Conservation (phyloP, 1,140 invertebrate genomes). For the Globodera rostochiensis region DNA sequence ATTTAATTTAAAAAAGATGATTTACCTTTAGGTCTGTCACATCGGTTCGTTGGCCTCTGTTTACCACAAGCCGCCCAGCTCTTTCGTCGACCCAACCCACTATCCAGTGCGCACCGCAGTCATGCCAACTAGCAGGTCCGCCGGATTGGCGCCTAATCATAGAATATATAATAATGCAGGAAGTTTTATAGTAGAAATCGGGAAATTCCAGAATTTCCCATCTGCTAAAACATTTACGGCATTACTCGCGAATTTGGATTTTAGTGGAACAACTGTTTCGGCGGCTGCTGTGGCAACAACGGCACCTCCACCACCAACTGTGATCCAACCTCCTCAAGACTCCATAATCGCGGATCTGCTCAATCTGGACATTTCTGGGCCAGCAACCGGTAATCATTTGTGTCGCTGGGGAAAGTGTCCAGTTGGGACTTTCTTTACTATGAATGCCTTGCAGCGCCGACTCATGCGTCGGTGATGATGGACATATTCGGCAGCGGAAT, state of each 20-base stretch:
- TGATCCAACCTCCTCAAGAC: constrained; percentile 84
- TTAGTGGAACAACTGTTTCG: constrained; percentile 9
- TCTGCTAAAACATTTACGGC: too few relatives aligned
- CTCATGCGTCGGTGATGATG: background rate
- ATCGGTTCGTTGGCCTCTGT: constrained; percentile 97
- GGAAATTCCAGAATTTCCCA: too few relatives aligned
- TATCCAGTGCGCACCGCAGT: constrained; percentile 66
- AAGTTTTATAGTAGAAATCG: too few relatives aligned
- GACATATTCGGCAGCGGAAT: constrained; percentile 14
- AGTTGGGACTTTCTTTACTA: background rate
- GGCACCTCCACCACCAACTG: constrained; percentile 70
- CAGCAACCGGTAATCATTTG: constrained; percentile 68
- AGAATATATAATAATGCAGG: too few relatives aligned
- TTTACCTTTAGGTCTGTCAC: constrained; percentile 74
- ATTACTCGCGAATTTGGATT: too few relatives aligned
- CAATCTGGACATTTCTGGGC: constrained; percentile 83
- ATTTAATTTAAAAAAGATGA: too few relatives aligned
- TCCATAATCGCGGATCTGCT: constrained; percentile 93
- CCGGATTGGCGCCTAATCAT: too few relatives aligned
- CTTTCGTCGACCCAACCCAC: constrained; percentile 85
- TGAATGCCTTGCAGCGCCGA: background rate
- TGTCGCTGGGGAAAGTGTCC: background rate
- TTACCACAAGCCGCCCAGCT: constrained; percentile 97
- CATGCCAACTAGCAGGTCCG: background rate
- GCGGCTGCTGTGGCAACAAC: constrained; percentile 30